A percentile compares a stretch with the other conserved stretches of the same genome.
Conservation (phyloP, 2,113 vertebrate species). For the Campylorhamphus procurvoides region DNA sequence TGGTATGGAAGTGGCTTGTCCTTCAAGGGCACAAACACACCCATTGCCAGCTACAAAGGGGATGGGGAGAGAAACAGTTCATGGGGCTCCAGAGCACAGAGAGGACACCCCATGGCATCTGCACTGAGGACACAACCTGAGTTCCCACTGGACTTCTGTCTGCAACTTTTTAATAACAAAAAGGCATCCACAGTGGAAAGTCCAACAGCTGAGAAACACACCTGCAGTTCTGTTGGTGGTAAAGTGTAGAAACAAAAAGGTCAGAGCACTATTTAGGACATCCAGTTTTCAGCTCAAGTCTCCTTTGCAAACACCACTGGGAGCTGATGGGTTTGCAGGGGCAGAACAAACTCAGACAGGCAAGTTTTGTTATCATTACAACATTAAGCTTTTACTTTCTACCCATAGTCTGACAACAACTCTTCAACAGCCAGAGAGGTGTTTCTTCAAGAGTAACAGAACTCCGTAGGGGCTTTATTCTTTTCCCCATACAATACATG, state of each 20-base stretch:
- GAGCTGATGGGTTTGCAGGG: not conserved
- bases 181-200: not conserved
- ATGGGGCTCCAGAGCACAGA: not conserved
- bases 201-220: not conserved
- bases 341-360: not conserved
- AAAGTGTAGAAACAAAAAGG: not conserved
- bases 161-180: not conserved
- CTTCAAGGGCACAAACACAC: not conserved
- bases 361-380: not conserved
- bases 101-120: not conserved
- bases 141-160: not conserved
- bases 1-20: not conserved
- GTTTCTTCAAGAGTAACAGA: not conserved
- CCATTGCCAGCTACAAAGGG: not conserved
- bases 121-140: too few relatives aligned
- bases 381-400: not conserved
- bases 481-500: not conserved
- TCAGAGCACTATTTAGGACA: not conserved
- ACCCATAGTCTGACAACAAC: not conserved
- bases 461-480: not conserved
- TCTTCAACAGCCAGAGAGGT: not conserved
- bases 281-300: not conserved
- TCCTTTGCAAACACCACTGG: not conserved
- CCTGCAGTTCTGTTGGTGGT: not conserved
- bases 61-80: accelerated